A percentile compares a stretch with the other conserved stretches of the same genome.
phyloP scores from a whole-genome alignment of 92 coral and sea anemone species.

The Phenganax subtilis region DNA sequence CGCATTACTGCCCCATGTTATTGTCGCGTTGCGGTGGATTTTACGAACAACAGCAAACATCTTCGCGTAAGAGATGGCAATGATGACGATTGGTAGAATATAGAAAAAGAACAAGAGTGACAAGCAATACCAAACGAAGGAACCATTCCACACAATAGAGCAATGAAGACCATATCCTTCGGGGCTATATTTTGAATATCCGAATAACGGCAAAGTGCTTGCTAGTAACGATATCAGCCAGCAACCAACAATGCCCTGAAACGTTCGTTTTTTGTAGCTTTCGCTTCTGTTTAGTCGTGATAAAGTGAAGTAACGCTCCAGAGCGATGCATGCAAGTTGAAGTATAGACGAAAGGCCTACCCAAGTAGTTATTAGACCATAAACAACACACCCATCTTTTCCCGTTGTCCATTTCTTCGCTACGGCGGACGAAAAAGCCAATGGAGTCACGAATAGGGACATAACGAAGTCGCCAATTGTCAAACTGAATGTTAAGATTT shows the following conservation, averaged over 20 bases:
- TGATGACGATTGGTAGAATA: constrained; percentile 49
- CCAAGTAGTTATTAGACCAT: constrained; percentile 55
- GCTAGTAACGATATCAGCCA: constrained; percentile 52
- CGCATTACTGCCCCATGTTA: constrained; percentile 53
- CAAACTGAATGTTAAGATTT: constrained; percentile 54
- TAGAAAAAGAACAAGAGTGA: constrained; percentile 61
- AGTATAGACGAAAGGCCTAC: constrained; percentile 57
- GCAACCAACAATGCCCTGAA: constrained; percentile 27
- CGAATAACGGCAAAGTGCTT: constrained; percentile 60
- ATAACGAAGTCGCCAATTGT: constrained; percentile 62
- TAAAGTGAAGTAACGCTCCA: constrained; percentile 45
- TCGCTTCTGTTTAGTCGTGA: not conserved
- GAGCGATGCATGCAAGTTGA: constrained; percentile 60
- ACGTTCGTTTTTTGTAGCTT: constrained; percentile 23
- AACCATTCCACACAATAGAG: constrained; percentile 61
- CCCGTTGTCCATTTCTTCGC: constrained; percentile 46
- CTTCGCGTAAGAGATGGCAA: constrained; percentile 44
- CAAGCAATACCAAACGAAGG: constrained; percentile 46
- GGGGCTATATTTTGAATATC: constrained; percentile 59
- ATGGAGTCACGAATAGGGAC: constrained; percentile 47
- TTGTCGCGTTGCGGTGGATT: constrained; percentile 43
- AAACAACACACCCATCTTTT: constrained; percentile 40
- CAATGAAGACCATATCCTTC: constrained; percentile 68
- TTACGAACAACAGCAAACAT: constrained; percentile 45
- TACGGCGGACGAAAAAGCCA: constrained; percentile 52